Conservation (phyloP, 2,113 vertebrate genomes). For the Centropus bengalensis region DNA sequence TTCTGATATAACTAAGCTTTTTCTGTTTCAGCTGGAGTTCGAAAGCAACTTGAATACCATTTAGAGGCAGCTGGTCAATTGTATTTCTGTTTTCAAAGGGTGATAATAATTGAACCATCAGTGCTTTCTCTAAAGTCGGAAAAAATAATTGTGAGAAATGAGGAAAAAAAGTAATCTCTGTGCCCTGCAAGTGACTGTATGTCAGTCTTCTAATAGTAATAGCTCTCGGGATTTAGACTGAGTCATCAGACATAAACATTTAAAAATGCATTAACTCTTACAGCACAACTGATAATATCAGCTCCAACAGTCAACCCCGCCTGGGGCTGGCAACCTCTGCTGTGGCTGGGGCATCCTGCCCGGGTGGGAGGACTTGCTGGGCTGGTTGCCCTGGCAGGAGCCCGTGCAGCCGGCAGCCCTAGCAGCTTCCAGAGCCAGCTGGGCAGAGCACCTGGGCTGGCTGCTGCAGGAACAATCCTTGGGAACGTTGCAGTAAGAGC, state of each 20-base stretch:
- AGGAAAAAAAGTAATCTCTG: background rate
- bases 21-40: background rate
- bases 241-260: background rate
- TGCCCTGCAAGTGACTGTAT: background rate
- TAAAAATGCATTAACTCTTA: background rate
- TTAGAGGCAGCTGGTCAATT: background rate
- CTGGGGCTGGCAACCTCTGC: background rate
- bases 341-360: accelerated
- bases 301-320: background rate
- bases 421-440: background rate
- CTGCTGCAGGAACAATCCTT: background rate
- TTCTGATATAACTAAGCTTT: background rate
- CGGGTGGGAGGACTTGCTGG: accelerated
- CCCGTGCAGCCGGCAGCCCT: accelerated
- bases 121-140: background rate
- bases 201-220: background rate
- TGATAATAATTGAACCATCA: background rate
- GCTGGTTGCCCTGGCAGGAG: background rate
- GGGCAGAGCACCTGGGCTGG: background rate
- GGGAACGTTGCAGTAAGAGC: background rate
- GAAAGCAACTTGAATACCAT: background rate
- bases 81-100: background rate
- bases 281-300: background rate
- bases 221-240: background rate
- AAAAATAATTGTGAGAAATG: background rate